Conservation (phyloP, 1,140 invertebrate genomes). For the Caenorhabditis remanei region DNA sequence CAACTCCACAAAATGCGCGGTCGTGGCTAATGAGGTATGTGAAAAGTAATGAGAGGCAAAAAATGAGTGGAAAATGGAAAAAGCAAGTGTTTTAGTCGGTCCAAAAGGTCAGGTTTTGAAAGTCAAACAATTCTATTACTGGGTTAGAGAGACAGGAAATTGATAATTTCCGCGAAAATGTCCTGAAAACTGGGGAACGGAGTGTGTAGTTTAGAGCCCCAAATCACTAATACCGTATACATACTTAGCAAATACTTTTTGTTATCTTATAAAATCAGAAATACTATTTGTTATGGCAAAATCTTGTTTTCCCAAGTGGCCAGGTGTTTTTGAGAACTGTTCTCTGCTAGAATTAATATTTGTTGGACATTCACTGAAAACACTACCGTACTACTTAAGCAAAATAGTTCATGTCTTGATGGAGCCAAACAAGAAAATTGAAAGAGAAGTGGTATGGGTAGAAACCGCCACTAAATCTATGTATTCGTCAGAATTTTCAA, state of each 20-base stretch:
- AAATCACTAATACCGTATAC: no score
- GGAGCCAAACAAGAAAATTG: background rate
- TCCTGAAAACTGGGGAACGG: no score
- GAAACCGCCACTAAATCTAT: conserved; percentile 45
- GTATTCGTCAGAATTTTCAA: conserved; percentile 55
- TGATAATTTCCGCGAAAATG: background rate
- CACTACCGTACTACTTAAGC: no score
- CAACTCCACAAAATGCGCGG: conserved; percentile 58
- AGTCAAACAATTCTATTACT: background rate
- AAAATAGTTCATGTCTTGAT: background rate
- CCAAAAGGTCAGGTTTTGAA: background rate
- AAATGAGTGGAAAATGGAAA: background rate
- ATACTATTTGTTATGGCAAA: no score
- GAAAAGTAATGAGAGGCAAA: conserved; percentile 7
- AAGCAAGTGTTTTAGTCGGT: background rate
- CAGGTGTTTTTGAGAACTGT: no score
- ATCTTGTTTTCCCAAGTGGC: no score
- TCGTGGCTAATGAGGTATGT: conserved; percentile 57
- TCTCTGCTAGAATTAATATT: no score
- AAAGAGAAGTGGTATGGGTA: background rate
- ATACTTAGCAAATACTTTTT: no score
- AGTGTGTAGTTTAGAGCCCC: no score
- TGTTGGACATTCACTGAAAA: no score
- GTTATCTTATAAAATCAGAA: no score
- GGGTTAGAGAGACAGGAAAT: background rate